Conservation (phyloP, 2,113 vertebrate species). For the Rhagologus leucostigma region DNA sequence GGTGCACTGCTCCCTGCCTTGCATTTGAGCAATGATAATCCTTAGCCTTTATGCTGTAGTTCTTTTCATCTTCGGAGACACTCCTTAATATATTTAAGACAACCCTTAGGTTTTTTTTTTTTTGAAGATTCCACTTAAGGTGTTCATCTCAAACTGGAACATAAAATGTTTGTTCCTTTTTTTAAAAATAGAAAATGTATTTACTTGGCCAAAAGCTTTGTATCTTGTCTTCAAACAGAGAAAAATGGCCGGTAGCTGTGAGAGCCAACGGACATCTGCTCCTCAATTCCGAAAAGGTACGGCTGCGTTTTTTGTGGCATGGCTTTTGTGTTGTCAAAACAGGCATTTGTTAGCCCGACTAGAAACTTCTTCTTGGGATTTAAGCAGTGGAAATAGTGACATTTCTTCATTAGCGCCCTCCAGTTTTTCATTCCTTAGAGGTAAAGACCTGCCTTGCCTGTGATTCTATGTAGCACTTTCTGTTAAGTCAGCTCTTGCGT, state of each 20-base stretch:
- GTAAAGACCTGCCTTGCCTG: background rate
- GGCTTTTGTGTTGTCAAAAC: background rate
- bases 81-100: background rate
- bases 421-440: background rate
- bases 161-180: background rate
- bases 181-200: background rate
- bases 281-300: slow-evolving; percentile 96
- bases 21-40: background rate
- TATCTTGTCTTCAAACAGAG: slow-evolving; percentile 69
- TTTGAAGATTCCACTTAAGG: background rate
- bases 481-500: background rate
- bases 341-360: background rate
- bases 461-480: background rate
- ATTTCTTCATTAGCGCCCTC: background rate
- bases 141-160: background rate
- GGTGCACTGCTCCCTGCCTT: background rate
- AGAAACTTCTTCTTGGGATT: background rate
- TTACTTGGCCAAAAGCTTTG: background rate
- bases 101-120: background rate
- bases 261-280: slow-evolving; percentile 97
- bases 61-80: background rate
- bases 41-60: background rate
- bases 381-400: background rate
- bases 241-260: slow-evolving; percentile 91
- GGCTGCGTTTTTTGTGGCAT: background rate